Conservation (phyloP, 2,113 vertebrate genomes). For the Picathartes gymnocephalus region DNA sequence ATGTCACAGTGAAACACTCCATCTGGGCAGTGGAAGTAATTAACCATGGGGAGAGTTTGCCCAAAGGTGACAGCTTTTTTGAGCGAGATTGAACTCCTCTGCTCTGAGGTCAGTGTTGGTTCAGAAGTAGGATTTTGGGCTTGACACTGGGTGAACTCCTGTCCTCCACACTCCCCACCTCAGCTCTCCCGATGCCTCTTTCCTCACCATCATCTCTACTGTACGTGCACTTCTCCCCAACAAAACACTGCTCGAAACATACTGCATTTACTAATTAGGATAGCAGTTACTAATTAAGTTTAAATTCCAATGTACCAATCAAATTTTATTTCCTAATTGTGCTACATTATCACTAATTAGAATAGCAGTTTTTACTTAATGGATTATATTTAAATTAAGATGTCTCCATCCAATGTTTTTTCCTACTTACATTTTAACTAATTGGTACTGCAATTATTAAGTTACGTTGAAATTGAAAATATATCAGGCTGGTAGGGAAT, state of each 20-base stretch:
- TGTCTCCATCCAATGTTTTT: slow-evolving; percentile 51
- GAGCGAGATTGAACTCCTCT: neutral
- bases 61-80: neutral
- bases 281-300: slow-evolving; percentile 61
- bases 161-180: neutral
- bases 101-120: neutral
- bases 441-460: slow-evolving; percentile 61
- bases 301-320: slow-evolving; percentile 68
- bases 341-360: slow-evolving; percentile 68
- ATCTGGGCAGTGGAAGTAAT: neutral
- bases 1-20: neutral
- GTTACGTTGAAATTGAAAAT: slow-evolving; percentile 57
- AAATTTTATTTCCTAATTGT: slow-evolving; percentile 73
- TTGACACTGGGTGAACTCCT: neutral
- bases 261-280: slow-evolving; percentile 64
- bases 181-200: neutral
- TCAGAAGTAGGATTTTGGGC: neutral
- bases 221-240: neutral
- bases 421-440: slow-evolving; percentile 58
- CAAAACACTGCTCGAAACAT: neutral
- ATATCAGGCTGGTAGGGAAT: slow-evolving; percentile 34
- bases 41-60: neutral
- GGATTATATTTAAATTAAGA: slow-evolving; percentile 68
- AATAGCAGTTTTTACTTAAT: slow-evolving; percentile 70
- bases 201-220: neutral